phyloP scores from a whole-genome alignment of 1,140 invertebrate genomes.

The Luehdorfia chinensis region DNA sequence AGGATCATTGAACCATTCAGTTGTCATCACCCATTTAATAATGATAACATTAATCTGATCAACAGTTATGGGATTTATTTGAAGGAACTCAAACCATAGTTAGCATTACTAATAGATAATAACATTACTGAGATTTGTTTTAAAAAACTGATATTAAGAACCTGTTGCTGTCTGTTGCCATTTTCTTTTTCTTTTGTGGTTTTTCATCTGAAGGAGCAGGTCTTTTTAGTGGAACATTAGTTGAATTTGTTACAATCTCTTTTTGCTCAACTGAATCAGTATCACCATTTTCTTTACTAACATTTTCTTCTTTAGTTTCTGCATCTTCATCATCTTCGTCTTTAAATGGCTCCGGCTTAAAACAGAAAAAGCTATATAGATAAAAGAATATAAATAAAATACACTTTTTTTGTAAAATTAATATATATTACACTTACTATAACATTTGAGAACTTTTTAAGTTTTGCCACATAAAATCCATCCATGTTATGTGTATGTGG shows the following conservation, averaged over 20 bases:
- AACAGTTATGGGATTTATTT: too few species aligned
- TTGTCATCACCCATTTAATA: too few species aligned
- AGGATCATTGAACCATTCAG: too few species aligned
- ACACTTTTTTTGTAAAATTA: slow-evolving; percentile 1
- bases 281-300: slow-evolving; percentile 43
- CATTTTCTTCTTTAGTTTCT: slow-evolving; percentile 39
- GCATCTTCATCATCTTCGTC: slow-evolving; percentile 76
- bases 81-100: too few species aligned
- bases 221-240: slow-evolving; percentile 47
- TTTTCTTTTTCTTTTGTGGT: slow-evolving; percentile 31
- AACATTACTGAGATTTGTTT: too few species aligned
- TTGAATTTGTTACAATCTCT: slow-evolving; percentile 38
- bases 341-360: slow-evolving; percentile 69
- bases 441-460: slow-evolving; percentile 96
- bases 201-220: slow-evolving; percentile 27
- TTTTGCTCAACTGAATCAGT: slow-evolving; percentile 31
- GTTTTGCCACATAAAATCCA: slow-evolving; percentile 99
- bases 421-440: slow-evolving; percentile 73
- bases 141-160: too few species aligned
- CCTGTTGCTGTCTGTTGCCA: slow-evolving; percentile 10
- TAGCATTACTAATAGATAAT: too few species aligned
- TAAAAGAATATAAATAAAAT: neutral
- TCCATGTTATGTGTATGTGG: slow-evolving; percentile 99
- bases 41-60: too few species aligned
- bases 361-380: slow-evolving; percentile 16